Base-by-base conservation (phyloP, 2,888 invertebrate species). In the Altica lythri region DNA sequence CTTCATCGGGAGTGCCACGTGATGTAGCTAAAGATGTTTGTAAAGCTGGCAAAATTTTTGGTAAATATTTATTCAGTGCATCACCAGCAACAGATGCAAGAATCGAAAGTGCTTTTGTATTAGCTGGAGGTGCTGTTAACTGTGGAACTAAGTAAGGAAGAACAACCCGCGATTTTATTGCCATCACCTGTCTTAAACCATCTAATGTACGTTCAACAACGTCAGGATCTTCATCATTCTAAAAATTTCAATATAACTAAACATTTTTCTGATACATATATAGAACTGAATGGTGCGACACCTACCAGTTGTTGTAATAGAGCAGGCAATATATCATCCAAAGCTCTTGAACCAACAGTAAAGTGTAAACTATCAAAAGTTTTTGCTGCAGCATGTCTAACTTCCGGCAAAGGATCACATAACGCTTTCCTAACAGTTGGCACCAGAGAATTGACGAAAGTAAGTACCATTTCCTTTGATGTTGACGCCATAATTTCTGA, bases 401-500 rank as follows among this genome's bases (percentile, higher is more conserved):
- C 98, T 78, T 95, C 94, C 0, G 93, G 89, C 64, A 95, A 77
- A 2, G 92, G 92, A 82, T 99, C 99, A 72, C 92, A 92, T 47
- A 99, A 81, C 2, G 97, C 97, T 75, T 88, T 90, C 61, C 92
- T 85, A n/a, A 99, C 95, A 0, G 96, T 97, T 2, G 97, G 96
- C 5, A 93, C 89, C 48, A 95, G 77, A 62, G 89, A 91, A 74
- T 91, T 89, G 1, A 92, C 90, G 76, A 92, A 94, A 57, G 92
- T 89, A 34, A 95, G 79, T 40, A 95, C 94, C 86, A 94, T 93
- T 70, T 98, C 98, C 67, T 88, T 86, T 53, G 93, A 95, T 2
- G 97, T 98, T 43, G 96, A 95, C 3, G 89, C 88, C 88, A 99
- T 95, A 70, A 99, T 99, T 82, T 99, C 98, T 0, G 95, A 92